These are phyloP conservation scores for Ophion costatus DNA, from an alignment of 2,888 invertebrate species.

Conservation along the genomic window DNA sequence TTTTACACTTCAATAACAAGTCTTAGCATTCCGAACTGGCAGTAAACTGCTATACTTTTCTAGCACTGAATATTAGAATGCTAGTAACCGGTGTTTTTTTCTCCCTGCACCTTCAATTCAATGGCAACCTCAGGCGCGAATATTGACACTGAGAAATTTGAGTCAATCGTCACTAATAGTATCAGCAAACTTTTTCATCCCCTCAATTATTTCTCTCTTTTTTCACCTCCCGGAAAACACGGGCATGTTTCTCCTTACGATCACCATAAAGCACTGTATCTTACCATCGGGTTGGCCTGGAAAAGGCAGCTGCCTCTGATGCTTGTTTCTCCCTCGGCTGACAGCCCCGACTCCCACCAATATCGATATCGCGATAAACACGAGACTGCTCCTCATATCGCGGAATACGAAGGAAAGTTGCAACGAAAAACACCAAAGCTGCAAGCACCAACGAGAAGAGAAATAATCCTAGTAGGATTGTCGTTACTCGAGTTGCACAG, in stretches of 20 bases:
- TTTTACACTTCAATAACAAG: no score
- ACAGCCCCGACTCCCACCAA: constrained; percentile 69
- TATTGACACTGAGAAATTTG: not conserved
- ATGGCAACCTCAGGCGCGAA: not conserved
- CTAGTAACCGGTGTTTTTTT: no score
- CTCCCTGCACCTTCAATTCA: no score
- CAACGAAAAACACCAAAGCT: not conserved
- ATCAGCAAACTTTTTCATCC: not conserved
- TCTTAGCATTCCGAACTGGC: no score
- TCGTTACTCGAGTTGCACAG: constrained; percentile 28
- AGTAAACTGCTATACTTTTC: no score
- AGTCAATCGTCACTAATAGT: no score
- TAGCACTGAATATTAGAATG: no score
- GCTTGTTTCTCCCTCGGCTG: constrained; percentile 61
- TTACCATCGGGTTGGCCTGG: constrained; percentile 75
- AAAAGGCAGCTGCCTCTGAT: constrained; percentile 72
- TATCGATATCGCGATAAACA: constrained; percentile 67
- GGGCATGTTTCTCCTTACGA: not conserved
- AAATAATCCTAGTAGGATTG: not conserved
- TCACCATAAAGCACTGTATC: constrained; percentile 38
- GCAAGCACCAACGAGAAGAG: not conserved
- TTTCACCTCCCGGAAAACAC: not conserved
- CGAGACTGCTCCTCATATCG: constrained; percentile 69
- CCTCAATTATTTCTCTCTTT: not conserved
- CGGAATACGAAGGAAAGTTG: constrained; percentile 1